Evolutionary conservation across 2,113 vertebrate species (phyloP).

Genomic region (Pithys albifrons): DNA sequence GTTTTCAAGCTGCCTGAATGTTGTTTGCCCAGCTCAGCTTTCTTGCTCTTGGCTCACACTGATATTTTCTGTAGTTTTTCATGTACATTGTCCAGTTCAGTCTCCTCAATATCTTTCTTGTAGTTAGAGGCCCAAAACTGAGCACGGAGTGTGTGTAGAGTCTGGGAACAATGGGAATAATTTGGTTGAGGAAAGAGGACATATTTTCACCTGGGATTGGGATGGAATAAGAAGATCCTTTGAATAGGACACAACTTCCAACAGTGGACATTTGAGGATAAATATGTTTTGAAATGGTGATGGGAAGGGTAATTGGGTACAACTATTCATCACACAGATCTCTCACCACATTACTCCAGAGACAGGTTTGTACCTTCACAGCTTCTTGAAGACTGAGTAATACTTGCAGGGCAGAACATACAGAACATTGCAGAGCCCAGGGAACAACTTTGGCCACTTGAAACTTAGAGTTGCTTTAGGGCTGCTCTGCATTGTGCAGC

Average conservation of each 20-base stretch:
- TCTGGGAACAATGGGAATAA: rapidly evolving
- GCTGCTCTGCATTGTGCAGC: neutral
- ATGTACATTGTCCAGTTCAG: neutral
- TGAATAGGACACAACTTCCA: neutral
- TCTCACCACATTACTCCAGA: rapidly evolving
- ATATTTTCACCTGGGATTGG: neutral
- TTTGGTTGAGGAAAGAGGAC: neutral
- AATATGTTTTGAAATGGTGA: neutral
- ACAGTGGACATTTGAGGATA: neutral
- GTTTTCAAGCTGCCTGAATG: neutral
- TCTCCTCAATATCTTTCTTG: neutral
- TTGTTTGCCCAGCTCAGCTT: neutral
- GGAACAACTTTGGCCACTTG: neutral
- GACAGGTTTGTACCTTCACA: neutral
- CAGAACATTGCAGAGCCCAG: neutral
- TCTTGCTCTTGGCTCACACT: neutral
- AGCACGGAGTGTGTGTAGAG: neutral
- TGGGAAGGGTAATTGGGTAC: rapidly evolving
- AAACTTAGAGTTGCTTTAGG: neutral
- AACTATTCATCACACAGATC: neutral
- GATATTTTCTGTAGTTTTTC: neutral
- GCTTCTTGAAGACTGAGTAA: neutral
- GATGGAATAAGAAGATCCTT: neutral
- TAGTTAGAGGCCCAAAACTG: neutral
- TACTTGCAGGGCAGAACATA: rapidly evolving